phyloP scores from a whole-genome alignment of 1,140 invertebrate genomes.

The Nautilus pompilius region DNA sequence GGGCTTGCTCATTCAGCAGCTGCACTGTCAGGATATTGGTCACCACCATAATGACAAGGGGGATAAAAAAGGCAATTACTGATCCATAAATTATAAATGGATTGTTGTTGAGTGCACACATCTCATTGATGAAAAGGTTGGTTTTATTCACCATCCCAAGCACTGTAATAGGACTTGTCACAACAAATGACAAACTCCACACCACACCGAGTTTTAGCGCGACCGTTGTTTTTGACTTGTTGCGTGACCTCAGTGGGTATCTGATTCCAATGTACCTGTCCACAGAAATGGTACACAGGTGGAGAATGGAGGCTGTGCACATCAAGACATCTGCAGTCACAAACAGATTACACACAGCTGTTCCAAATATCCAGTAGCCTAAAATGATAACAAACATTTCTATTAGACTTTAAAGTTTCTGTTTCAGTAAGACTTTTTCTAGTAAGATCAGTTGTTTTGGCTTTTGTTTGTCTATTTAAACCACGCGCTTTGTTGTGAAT shows the following conservation, averaged over 20 bases:
- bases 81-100: constrained; percentile 87
- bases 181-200: constrained; percentile 82
- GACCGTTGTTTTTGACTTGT: constrained; percentile 77
- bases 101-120: constrained; percentile 66
- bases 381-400: constrained; percentile 52
- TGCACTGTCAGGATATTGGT: constrained; percentile 88
- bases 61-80: constrained; percentile 92
- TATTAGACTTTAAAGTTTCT: no score
- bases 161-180: constrained; percentile 81
- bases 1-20: constrained; percentile 40
- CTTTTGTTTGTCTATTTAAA: no score
- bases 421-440: no score
- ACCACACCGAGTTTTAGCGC: constrained; percentile 86
- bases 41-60: constrained; percentile 87
- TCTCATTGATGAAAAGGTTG: constrained; percentile 50
- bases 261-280: constrained; percentile 79
- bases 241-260: constrained; percentile 71
- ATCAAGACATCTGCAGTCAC: constrained; percentile 91
- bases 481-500: no score
- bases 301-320: constrained; percentile 86
- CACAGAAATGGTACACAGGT: constrained; percentile 54
- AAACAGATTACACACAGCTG: constrained; percentile 88
- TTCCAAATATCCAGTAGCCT: constrained; percentile 91
- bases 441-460: no score
- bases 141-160: constrained; percentile 68